Evolutionary conservation across 2,113 vertebrate species (phyloP), one percentile per base, ranked within the genome.

Genomic region (Procavia capensis): DNA sequence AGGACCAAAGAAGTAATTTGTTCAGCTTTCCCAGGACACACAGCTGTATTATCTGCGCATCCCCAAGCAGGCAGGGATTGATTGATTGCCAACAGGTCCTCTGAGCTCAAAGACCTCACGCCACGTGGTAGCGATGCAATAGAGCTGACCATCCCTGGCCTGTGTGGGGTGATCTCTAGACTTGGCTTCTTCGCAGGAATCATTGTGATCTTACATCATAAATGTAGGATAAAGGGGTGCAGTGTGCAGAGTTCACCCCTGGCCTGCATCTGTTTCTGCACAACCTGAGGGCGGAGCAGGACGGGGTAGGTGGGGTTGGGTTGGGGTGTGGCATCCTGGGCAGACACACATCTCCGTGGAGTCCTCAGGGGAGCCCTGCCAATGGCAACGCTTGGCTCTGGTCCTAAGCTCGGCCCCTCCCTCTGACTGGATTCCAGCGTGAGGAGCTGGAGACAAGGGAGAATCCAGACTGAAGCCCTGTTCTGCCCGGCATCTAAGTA

Each of bases 71-170:
- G 45, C 17, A 27, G 34, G 31, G 6, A 63, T 31, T 45, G 43
- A 27, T 25, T 24, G 6, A 63, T 31, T 45, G 43, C 24, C 47
- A 24, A 43, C 29, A 47, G 31, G 1, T 24, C 6, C 0, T 0
- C 25, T 76, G 72, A 39, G 16, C 34, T 31, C 87, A 36, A 66
- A 47, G 59, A 47, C 24, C 85, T 82, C 19, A 3, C 31, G 54
- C 25, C 27, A 50, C 39, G 8, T 41, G n/a, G 27, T 27, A 61
- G 39, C 34, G 64, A 25, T 47, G 9, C 34, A 19, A 13, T 1
- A 5, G 54, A 31, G 41, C 45, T 43, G 47, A 41, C 43, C 82
- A 61, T 11, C 16, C 34, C 50, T 27, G 17, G 7, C 45, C 24
- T 36, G 17, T 75, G 64, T 22, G n/a, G 76, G 39, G 64, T 10